These are phyloP conservation scores for Polypterus senegalus DNA, from an alignment of 2,113 vertebrate species.

Conservation along the genomic window DNA sequence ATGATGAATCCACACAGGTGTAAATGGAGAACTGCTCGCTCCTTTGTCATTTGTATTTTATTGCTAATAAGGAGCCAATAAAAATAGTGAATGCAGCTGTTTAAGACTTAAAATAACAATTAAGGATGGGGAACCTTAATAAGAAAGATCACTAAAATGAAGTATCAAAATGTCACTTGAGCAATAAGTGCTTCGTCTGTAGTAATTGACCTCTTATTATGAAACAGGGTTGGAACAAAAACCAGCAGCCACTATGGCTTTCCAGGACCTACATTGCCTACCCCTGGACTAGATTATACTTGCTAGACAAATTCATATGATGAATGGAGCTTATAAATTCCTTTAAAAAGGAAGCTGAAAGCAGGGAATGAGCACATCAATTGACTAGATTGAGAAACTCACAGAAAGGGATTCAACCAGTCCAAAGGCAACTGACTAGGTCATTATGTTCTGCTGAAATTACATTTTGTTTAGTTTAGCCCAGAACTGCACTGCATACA, in stretches of 20 bases:
- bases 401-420: not conserved
- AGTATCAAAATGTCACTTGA: no score
- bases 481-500: slow-evolving; percentile 3
- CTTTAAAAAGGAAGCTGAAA: no score
- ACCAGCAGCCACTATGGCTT: not conserved
- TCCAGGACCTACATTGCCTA: not conserved
- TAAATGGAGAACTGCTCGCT: not conserved
- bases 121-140: no score
- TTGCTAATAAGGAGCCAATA: not conserved
- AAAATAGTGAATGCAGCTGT: no score
- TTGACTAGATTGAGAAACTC: not conserved
- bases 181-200: no score
- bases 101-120: no score
- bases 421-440: not conserved
- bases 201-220: no score
- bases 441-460: not conserved
- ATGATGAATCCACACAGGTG: slow-evolving; percentile 1
- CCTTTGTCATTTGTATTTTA: not conserved
- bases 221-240: no score
- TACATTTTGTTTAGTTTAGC: not conserved
- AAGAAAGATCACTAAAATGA: no score
- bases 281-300: not conserved
- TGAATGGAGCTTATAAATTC: not conserved
- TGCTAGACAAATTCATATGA: not conserved
- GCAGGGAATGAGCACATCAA: not conserved